phyloP scores from a whole-genome alignment of 2,888 invertebrate species.

The Meiosimyza decipiens region DNA sequence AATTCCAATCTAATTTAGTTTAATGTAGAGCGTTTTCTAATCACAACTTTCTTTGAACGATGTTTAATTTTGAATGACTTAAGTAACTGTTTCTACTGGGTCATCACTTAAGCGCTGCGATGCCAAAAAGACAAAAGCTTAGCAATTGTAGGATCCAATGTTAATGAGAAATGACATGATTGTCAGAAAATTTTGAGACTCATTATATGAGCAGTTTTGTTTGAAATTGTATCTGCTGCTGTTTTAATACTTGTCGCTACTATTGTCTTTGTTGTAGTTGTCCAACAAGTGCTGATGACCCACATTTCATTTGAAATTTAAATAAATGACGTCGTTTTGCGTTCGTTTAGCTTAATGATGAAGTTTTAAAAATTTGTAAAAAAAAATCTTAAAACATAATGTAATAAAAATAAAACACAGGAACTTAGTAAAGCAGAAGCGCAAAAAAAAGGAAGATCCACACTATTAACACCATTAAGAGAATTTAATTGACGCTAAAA shows the following conservation, averaged over 20 bases:
- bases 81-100: too few relatives aligned
- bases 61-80: too few relatives aligned
- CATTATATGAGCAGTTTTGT: conserved; percentile 18
- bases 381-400: not conserved
- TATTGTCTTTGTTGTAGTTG: not conserved
- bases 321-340: too few relatives aligned
- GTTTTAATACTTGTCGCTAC: too few relatives aligned
- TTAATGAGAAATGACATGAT: conserved; percentile 34
- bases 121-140: too few relatives aligned
- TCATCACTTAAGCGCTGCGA: too few relatives aligned
- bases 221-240: conserved; percentile 11
- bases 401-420: not conserved
- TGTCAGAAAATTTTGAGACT: conserved; percentile 23
- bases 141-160: not conserved
- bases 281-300: too few relatives aligned
- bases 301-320: too few relatives aligned
- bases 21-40: too few relatives aligned
- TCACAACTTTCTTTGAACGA: too few relatives aligned
- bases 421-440: not conserved
- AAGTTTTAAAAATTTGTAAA: not conserved
- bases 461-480: conserved; percentile 12
- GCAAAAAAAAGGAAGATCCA: not conserved
- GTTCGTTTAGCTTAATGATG: not conserved
- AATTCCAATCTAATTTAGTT: too few relatives aligned
- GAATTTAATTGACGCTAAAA: conserved; percentile 25